A percentile compares a stretch with the other conserved stretches of the same genome.
Conservation (phyloP, 2,797 vertebrate genomes). For the Mormyrops attenuatus region DNA sequence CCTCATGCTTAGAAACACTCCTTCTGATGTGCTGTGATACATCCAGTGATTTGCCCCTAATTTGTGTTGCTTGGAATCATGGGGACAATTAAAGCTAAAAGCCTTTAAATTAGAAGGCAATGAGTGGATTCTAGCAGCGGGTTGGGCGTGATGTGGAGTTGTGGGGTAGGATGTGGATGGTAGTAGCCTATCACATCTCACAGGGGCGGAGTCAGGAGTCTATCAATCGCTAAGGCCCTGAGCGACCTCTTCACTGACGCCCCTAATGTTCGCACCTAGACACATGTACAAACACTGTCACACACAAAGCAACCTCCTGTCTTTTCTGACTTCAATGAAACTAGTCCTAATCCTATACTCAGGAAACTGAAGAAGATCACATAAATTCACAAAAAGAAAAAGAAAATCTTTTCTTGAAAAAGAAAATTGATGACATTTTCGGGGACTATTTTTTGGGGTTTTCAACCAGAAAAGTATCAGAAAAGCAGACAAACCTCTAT, state of each 20-base stretch:
- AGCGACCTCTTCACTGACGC: neutral
- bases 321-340: neutral
- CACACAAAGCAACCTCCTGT: neutral
- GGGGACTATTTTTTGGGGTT: neutral
- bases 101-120: slow-evolving; percentile 42
- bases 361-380: neutral
- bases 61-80: slow-evolving; percentile 12
- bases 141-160: neutral
- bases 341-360: neutral
- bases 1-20: slow-evolving; percentile 22
- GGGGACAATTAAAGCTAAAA: slow-evolving; percentile 35
- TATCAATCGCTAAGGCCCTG: neutral
- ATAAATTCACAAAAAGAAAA: neutral
- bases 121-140: slow-evolving; percentile 23
- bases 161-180: slow-evolving; percentile 11
- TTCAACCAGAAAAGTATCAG: neutral
- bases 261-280: neutral
- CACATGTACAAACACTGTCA: neutral
- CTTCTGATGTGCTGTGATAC: slow-evolving; percentile 30
- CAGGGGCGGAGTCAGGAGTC: neutral
- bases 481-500: neutral
- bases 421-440: neutral
- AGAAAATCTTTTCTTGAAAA: neutral
- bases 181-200: neutral
- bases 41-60: slow-evolving; percentile 37